Base-by-base conservation (phyloP, 2,888 invertebrate species). In the Glaucopsyche alexis region DNA sequence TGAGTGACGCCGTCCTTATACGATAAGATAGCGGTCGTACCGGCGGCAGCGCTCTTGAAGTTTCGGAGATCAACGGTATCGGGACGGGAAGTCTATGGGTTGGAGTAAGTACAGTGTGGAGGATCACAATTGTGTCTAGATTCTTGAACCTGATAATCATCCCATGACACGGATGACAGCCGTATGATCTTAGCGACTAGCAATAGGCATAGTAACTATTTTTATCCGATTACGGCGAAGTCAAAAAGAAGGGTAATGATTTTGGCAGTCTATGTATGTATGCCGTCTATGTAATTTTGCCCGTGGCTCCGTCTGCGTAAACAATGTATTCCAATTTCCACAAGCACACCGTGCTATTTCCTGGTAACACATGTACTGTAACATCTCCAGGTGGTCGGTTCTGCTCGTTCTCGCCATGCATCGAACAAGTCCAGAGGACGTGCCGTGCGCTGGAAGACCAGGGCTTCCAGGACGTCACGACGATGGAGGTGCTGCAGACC, bases 361-460 rank as follows among this genome's bases (percentile, higher is more conserved):
- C n/a, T n/a, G n/a, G n/a, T n/a, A n/a, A n/a, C n/a, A n/a, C n/a
- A n/a, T n/a, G n/a, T n/a, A n/a, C n/a, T n/a, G n/a, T n/a, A n/a
- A n/a, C n/a, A n/a, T 72, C 29, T 60, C 64, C 92, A 95, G 99
- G 99, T 80, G 99, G 99, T 5, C 94, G 99, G 80, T 95, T 99
- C 78, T 99, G 99, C 87, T 98, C 98, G 0, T 99, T 99, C 91
- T 99, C 99, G 0, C 99, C 99, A 0, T 99, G 99, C 89, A 99
- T 99, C 78, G 99, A 99, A 89, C 99, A 99, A 94, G 99, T 99
- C 0, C 99, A 99, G 89, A 95, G 96, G 76, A 98, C 97, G 9
- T 98, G 97, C 84, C 86, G 94, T 55, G 94, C 94, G 40, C 93
- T 99, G 47, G 90, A 94, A 72, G 93, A 95, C 52, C 86, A 94